Conservation (phyloP, 2,888 invertebrate species). For the Drosophila hawaiiensis region DNA sequence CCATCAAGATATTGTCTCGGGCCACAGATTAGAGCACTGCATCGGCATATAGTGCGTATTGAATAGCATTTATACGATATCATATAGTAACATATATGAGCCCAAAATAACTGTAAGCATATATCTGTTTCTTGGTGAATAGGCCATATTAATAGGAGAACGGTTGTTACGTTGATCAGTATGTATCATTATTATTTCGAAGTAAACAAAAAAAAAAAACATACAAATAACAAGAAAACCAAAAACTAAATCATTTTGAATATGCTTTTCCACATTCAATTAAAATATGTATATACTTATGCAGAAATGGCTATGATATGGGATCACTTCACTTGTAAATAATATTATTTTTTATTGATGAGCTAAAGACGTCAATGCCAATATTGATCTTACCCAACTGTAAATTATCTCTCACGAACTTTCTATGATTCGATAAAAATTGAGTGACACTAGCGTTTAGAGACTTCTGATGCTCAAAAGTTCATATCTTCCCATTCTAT, state of each 20-base stretch:
- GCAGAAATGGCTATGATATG: not conserved
- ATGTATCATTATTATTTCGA: not conserved
- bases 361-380: no score
- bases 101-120: not conserved
- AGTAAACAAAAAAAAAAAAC: not conserved
- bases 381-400: not conserved
- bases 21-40: conserved; percentile 10
- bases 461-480: not conserved
- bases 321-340: not conserved
- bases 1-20: conserved; percentile 72
- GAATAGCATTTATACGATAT: conserved; percentile 6
- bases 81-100: not conserved
- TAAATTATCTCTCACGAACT: not conserved
- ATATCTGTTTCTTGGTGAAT: not conserved
- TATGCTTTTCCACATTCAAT: not conserved
- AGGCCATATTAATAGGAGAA: not conserved
- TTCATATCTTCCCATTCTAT: not conserved
- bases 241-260: not conserved
- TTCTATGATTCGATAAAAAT: not conserved
- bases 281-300: not conserved
- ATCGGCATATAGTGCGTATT: not conserved
- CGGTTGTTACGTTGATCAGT: not conserved
- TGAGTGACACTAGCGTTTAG: not conserved
- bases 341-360: not conserved
- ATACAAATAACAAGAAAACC: not conserved